Conservation (phyloP, 2,797 vertebrate species). For the Leuciscus waleckii region DNA sequence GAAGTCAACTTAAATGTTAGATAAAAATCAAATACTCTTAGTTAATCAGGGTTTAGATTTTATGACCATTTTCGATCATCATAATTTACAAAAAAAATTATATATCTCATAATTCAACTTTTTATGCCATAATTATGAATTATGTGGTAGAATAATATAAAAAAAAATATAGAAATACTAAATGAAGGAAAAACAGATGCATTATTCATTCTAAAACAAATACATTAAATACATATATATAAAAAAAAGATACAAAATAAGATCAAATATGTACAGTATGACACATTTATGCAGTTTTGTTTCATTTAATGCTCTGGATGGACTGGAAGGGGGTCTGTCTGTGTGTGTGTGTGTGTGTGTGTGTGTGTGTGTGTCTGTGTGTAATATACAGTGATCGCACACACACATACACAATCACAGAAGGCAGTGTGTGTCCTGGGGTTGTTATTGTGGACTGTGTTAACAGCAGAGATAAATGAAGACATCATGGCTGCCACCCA, state of each 20-base stretch:
- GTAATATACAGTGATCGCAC: not conserved
- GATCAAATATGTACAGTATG: not conserved
- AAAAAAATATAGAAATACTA: not conserved
- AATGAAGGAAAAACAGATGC: not conserved
- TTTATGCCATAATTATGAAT: not conserved
- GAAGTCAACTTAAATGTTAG: not conserved
- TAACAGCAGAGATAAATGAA: slow-evolving; percentile 72
- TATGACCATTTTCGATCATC: no score
- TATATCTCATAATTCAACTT: not conserved
- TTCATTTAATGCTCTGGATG: not conserved
- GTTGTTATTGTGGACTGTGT: slow-evolving; percentile 49
- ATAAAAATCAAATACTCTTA: not conserved
- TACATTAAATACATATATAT: not conserved
- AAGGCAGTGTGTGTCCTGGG: slow-evolving; percentile 62
- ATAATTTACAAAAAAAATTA: no score
- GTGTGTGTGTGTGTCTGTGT: not conserved
- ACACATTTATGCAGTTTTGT: not conserved
- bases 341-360: not conserved
- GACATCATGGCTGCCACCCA: slow-evolving; percentile 64
- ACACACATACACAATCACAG: not conserved
- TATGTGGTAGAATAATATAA: not conserved
- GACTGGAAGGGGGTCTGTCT: not conserved
- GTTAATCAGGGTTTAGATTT: not conserved
- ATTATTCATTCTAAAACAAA: not conserved
- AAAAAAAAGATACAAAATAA: no score